Base-by-base conservation (phyloP, 53 echinoderm and acorn worm species). In the Hippasteria phrygiana region DNA sequence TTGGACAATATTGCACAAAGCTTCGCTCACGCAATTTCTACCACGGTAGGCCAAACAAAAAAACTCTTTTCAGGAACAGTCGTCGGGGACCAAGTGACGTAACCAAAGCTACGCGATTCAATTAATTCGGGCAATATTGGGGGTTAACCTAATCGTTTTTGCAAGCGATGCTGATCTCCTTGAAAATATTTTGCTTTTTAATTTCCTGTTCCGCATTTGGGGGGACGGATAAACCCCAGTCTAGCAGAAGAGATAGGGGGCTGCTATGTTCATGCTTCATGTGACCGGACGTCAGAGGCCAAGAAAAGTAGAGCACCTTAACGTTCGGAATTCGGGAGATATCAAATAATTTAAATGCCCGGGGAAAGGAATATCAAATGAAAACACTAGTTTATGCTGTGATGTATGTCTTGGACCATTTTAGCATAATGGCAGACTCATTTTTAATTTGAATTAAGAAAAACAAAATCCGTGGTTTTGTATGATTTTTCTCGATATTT, bases 71-170 rank as follows among this genome's bases (percentile, higher is more conserved):
- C 64, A 63, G 54, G 6, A 79, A 79, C 43, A 79, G 79, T 28
- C 79, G 79, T 62, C 28, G 79, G 5, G 26, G n/a, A 16, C 41
- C 43, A 38, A 5, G 53, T 77, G 77, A 77, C 77, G 77, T 79
- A 79, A 62, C 39, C 35, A 31, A 36, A 41, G 18, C 62, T 79
- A 62, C 56, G 40, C 37, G n/a, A 79, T 79, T 56, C 10, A 79
- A 79, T 79, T 79, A 79, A 62, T 38, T 79, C 79, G 62, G 29
- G 56, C 79, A 79, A 79, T 79, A 41, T 37, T 37, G 38, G 56
- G 1, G 56, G 79, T 59, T 79, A 59, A 79, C 39, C 39, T 40
- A 79, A 79, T 79, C 79, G 22, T 16, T 79, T 62, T 59, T 40
- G 59, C 79, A 56, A 38, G 62, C 62, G 33, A 79, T 35, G 4